Percentiles rank a stretch among this genome's conserved stretches.
Evolutionary conservation across 2,888 invertebrate species (phyloP).

Genomic region (Lysandra bellargus): DNA sequence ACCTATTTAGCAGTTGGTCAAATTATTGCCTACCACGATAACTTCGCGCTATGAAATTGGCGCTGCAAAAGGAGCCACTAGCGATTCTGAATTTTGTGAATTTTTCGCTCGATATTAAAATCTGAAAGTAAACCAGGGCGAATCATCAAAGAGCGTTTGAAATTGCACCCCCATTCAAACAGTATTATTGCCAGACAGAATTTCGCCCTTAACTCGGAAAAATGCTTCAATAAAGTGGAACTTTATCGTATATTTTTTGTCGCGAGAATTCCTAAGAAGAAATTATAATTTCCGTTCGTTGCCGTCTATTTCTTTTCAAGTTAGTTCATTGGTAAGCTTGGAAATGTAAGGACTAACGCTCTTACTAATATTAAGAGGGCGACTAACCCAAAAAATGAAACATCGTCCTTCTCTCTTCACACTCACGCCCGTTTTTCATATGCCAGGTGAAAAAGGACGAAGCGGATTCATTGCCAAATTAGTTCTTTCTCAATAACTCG

Average conservation of each 20-base stretch:
- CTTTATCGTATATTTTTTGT: slow-evolving; percentile 36
- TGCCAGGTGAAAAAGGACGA: too few species aligned
- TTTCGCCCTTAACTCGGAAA: slow-evolving; percentile 51
- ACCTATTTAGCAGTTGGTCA: background rate
- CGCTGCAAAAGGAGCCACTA: background rate
- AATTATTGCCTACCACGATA: background rate
- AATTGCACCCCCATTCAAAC: slow-evolving; percentile 61
- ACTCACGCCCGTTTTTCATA: too few species aligned
- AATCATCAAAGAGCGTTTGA: slow-evolving; percentile 64
- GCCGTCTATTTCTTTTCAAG: background rate
- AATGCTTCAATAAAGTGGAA: slow-evolving; percentile 59
- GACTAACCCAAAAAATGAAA: too few species aligned
- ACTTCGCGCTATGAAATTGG: background rate
- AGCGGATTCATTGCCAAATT: too few species aligned
- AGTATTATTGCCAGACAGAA: slow-evolving; percentile 61
- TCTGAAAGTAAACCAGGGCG: slow-evolving; percentile 54
- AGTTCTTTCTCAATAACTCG: too few species aligned
- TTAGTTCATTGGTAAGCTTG: background rate
- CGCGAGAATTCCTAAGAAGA: background rate
- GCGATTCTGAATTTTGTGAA: background rate
- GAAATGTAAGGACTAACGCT: background rate
- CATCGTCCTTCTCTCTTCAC: too few species aligned
- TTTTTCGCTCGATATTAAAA: slow-evolving; percentile 15
- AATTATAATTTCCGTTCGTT: slow-evolving; percentile 2
- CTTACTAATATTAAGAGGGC: background rate